Base-by-base conservation (phyloP, 2,113 vertebrate genomes). In the Urocitellus parryii region DNA sequence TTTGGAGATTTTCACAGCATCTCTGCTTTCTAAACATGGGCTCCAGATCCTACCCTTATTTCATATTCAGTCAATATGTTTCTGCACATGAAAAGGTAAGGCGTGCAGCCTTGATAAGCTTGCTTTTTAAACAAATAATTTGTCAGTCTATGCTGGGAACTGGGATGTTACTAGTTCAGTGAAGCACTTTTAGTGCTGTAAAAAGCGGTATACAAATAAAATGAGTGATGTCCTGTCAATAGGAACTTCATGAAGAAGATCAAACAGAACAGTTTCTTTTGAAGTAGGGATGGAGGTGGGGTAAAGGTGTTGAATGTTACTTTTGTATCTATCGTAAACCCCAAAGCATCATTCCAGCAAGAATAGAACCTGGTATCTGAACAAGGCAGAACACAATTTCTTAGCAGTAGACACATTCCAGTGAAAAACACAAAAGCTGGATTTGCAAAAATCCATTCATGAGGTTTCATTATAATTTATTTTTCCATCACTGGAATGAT, bases 211-310 rank as follows among this genome's bases (percentile, higher is more conserved):
- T 96, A 98, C 97, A 98, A 98, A 98, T 95, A 96, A 98, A 97
- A 95, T 91, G 96, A 98, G 95, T 98, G 96, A 98, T 98, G 92
- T 96, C 95, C 90, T 98, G 97, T 98, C 98, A 98, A 97, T 92
- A 97, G 90, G 91, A 97, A 96, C 93, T 97, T 98, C 97, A 97
- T 97, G 98, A 98, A 95, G 48, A 98, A 80, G 86, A 97, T 98
- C 97, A 98, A 98, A 98, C 96, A 96, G 94, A 97, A 77, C 12
- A 93, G 88, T 88, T 94, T 29, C 85, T 98, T 98, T 98, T 98
- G 97, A 98, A 97, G 94, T 96, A 91, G 53, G 27, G 34, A 89
- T 94, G 74, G n/a, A 88, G 63, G 79, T 81, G 94, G 97, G 96
- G 97, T 80, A 81, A 97, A 97, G 48, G 84, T 95, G 91, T 97